A percentile compares a stretch with the other conserved stretches of the same genome.
These are phyloP conservation scores for Poeciliopsis presidionis DNA, from an alignment of 2,797 vertebrate genomes.

Conservation along the genomic window DNA sequence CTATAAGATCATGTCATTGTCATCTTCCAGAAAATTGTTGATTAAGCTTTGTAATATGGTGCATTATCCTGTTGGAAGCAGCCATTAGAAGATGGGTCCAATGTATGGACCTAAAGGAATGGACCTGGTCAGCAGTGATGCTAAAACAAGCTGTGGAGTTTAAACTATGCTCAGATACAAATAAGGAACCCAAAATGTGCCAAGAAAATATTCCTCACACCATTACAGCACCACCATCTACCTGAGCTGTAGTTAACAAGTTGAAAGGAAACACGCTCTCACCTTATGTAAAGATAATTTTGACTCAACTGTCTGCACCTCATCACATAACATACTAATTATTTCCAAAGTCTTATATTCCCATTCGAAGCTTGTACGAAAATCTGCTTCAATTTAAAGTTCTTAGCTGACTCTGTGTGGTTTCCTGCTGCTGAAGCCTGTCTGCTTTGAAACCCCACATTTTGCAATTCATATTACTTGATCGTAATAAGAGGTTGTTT, in stretches of 20 bases:
- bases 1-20: neutral
- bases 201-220: neutral
- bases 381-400: neutral
- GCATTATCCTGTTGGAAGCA: neutral
- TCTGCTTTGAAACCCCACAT: neutral
- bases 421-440: neutral
- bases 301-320: neutral
- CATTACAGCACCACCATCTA: neutral
- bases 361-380: neutral
- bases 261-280: neutral
- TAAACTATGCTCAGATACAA: neutral
- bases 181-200: neutral
- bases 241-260: neutral
- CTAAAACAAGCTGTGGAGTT: neutral
- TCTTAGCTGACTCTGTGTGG: neutral
- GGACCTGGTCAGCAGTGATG: neutral
- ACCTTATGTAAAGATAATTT: neutral
- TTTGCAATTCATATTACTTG: neutral
- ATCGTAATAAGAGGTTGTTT: neutral
- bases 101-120: neutral
- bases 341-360: neutral
- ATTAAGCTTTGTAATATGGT: neutral
- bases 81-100: neutral
- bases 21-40: neutral
- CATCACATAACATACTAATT: neutral